These are phyloP conservation scores for Pachyseris speciosa DNA, from an alignment of 64 coral and sea anemone species.

Conservation along the genomic window DNA sequence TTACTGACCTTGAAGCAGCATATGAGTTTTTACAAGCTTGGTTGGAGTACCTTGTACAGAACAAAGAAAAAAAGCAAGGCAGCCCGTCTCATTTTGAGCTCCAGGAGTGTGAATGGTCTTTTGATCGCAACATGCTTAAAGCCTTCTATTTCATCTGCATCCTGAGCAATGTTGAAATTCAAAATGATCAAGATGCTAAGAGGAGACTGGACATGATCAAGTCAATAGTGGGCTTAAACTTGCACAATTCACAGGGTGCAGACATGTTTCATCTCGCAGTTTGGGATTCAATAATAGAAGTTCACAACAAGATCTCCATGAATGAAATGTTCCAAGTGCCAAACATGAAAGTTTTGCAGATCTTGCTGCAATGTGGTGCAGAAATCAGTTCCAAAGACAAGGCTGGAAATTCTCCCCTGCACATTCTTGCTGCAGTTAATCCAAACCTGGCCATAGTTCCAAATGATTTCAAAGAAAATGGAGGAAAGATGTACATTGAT, in stretches of 20 bases:
- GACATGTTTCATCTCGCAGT: slow-evolving; percentile 62
- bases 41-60: background rate
- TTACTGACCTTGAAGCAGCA: slow-evolving; percentile 7
- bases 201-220: slow-evolving; percentile 32
- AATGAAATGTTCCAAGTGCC: slow-evolving; percentile 34
- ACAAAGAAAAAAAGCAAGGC: background rate
- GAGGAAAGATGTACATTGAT: slow-evolving; percentile 9
- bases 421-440: slow-evolving; percentile 46
- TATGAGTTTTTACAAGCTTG: slow-evolving; percentile 4
- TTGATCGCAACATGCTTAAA: slow-evolving; percentile 55
- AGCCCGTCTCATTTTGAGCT: slow-evolving; percentile 18
- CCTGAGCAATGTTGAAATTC: slow-evolving; percentile 24
- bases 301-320: slow-evolving; percentile 56
- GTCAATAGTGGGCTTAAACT: slow-evolving; percentile 37
- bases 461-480: slow-evolving; percentile 48
- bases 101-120: slow-evolving; percentile 13
- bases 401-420: slow-evolving; percentile 60
- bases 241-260: slow-evolving; percentile 43
- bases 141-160: slow-evolving; percentile 70
- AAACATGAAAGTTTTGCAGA: slow-evolving; percentile 54
- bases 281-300: slow-evolving; percentile 55
- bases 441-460: slow-evolving; percentile 25
- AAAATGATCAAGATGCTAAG: slow-evolving; percentile 29
- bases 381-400: slow-evolving; percentile 36
- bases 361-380: slow-evolving; percentile 47